Conservation (phyloP, 2,888 invertebrate genomes). For the Drosophila formosana region DNA sequence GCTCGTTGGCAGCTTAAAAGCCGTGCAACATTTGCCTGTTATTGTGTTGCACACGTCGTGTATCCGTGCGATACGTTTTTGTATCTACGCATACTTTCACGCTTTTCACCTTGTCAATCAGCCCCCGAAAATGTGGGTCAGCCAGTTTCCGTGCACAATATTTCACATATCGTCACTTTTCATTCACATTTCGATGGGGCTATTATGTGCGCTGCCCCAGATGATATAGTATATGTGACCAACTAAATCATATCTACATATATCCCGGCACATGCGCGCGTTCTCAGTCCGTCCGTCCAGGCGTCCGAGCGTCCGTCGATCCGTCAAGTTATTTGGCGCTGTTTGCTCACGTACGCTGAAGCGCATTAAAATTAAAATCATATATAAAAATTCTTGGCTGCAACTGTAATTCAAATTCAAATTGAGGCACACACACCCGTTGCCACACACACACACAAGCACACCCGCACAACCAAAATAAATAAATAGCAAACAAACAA, state of each 20-base stretch:
- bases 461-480: slow-evolving; percentile 9
- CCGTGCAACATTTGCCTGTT: slow-evolving; percentile 43
- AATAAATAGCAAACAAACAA: slow-evolving; percentile 47
- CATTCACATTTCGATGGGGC: background rate
- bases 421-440: slow-evolving; percentile 54
- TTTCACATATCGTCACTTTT: slow-evolving; percentile 20
- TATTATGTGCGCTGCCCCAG: background rate
- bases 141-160: slow-evolving; percentile 29
- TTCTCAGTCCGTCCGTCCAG: slow-evolving; percentile 30
- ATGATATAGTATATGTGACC: background rate
- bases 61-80: slow-evolving; percentile 44
- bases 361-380: slow-evolving; percentile 69
- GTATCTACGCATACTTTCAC: slow-evolving; percentile 43
- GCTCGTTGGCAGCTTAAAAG: slow-evolving; percentile 51
- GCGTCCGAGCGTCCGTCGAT: slow-evolving; percentile 2
- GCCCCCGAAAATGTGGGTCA: slow-evolving; percentile 38
- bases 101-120: slow-evolving; percentile 77
- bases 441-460: slow-evolving; percentile 8
- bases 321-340: slow-evolving; percentile 43
- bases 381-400: slow-evolving; percentile 72
- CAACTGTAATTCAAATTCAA: slow-evolving; percentile 67
- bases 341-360: slow-evolving; percentile 63
- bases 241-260: slow-evolving; percentile 7
- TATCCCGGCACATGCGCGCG: slow-evolving; percentile 56
- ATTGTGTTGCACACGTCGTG: slow-evolving; percentile 19